phyloP scores from a whole-genome alignment of 2,888 invertebrate species.

The Ecdyonurus torrentis region DNA sequence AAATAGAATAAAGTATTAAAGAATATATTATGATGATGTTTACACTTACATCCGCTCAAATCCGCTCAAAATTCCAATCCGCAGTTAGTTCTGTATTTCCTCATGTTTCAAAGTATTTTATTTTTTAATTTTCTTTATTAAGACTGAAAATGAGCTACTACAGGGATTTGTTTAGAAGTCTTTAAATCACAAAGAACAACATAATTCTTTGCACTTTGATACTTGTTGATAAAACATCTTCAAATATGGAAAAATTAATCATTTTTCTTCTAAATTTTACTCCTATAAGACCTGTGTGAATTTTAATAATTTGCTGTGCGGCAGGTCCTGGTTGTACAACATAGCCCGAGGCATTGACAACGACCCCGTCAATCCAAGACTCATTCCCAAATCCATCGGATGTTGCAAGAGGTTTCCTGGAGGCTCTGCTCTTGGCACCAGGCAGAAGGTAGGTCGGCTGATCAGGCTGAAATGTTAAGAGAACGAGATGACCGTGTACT shows the following conservation, averaged over 20 bases:
- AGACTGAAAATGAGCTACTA: too few relatives aligned
- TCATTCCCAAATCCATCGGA: slow-evolving; percentile 84
- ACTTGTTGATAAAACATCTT: background rate
- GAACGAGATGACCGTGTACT: too few relatives aligned
- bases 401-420: slow-evolving; percentile 91
- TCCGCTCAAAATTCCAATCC: too few relatives aligned
- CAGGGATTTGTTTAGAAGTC: too few relatives aligned
- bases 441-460: slow-evolving; percentile 40
- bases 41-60: too few relatives aligned
- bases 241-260: background rate
- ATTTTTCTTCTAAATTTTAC: background rate
- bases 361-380: slow-evolving; percentile 70
- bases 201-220: too few relatives aligned
- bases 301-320: slow-evolving; percentile 15
- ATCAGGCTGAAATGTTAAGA: background rate
- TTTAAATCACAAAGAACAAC: too few relatives aligned
- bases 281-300: background rate
- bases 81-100: too few relatives aligned
- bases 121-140: too few relatives aligned
- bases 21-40: too few relatives aligned
- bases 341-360: slow-evolving; percentile 73
- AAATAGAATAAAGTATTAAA: too few relatives aligned
- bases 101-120: too few relatives aligned
- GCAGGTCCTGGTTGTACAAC: slow-evolving; percentile 66
- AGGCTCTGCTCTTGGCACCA: slow-evolving; percentile 46